These are phyloP conservation scores for Liolophura sinensis DNA, from an alignment of 1,140 invertebrate genomes.

Conservation along the genomic window DNA sequence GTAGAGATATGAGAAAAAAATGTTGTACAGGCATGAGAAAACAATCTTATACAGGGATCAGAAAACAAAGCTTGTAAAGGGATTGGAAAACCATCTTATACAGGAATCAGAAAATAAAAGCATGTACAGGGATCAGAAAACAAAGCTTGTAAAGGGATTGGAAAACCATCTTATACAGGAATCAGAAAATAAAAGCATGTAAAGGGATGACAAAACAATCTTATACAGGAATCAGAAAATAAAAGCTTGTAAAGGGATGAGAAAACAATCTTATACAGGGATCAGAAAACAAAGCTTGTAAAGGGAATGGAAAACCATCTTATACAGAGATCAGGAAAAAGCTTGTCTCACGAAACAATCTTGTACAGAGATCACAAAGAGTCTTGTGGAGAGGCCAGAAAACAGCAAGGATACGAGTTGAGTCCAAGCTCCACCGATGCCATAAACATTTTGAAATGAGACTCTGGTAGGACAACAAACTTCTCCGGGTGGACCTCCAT, in stretches of 20 bases:
- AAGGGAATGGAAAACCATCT: too few species aligned
- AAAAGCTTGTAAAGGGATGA: neutral
- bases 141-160: too few species aligned
- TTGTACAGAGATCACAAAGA: neutral
- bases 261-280: neutral
- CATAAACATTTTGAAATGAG: constrained; percentile 67
- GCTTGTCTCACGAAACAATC: too few species aligned
- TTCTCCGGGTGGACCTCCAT: constrained; percentile 72
- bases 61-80: neutral
- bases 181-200: neutral
- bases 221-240: neutral
- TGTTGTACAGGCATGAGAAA: too few species aligned
- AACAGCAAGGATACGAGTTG: constrained; percentile 60
- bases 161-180: too few species aligned
- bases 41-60: too few species aligned
- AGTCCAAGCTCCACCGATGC: constrained; percentile 72
- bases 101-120: neutral
- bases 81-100: neutral
- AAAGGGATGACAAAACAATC: neutral
- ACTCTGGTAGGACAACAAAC: constrained; percentile 62
- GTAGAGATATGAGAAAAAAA: too few species aligned
- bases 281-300: constrained; percentile 1
- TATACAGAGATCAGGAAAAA: too few species aligned
- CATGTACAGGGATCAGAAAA: neutral
- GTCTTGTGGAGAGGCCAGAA: neutral